These are phyloP conservation scores for Diorhabda carinulata DNA, from an alignment of 1,140 invertebrate genomes.

Conservation along the genomic window DNA sequence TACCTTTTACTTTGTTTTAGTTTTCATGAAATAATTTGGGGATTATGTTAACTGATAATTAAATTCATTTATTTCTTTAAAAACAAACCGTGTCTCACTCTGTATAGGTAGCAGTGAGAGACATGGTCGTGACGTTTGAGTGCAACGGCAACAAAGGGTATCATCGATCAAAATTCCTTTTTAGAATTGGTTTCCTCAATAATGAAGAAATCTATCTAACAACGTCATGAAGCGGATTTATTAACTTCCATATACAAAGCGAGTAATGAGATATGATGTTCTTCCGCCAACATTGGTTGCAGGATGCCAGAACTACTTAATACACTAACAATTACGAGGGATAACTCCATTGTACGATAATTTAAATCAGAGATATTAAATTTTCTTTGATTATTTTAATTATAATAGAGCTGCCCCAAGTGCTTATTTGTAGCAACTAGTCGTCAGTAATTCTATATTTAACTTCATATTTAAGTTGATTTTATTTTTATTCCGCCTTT, in stretches of 20 bases:
- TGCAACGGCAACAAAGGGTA: constrained; percentile 5
- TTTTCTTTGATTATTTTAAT: too few relatives aligned
- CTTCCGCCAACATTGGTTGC: background rate
- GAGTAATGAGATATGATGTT: constrained; percentile 10
- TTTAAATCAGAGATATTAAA: too few relatives aligned
- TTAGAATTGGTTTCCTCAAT: constrained; percentile 7
- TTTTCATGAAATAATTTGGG: too few relatives aligned
- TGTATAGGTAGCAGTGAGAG: background rate
- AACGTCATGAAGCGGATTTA: constrained; percentile 12
- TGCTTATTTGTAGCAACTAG: too few relatives aligned
- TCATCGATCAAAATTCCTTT: constrained; percentile 12
- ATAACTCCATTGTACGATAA: too few relatives aligned
- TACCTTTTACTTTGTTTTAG: too few relatives aligned
- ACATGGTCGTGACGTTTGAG: background rate
- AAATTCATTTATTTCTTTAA: too few relatives aligned
- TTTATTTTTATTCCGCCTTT: too few relatives aligned
- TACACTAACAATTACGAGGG: background rate
- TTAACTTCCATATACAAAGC: constrained; percentile 10
- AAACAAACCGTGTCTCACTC: background rate
- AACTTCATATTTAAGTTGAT: too few relatives aligned
- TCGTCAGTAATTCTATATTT: too few relatives aligned
- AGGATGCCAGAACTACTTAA: background rate
- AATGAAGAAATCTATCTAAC: constrained; percentile 13
- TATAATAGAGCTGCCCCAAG: too few relatives aligned
- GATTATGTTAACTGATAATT: too few relatives aligned